phyloP scores from a whole-genome alignment of 1,140 invertebrate species.

The Drosophila lacteicornis region DNA sequence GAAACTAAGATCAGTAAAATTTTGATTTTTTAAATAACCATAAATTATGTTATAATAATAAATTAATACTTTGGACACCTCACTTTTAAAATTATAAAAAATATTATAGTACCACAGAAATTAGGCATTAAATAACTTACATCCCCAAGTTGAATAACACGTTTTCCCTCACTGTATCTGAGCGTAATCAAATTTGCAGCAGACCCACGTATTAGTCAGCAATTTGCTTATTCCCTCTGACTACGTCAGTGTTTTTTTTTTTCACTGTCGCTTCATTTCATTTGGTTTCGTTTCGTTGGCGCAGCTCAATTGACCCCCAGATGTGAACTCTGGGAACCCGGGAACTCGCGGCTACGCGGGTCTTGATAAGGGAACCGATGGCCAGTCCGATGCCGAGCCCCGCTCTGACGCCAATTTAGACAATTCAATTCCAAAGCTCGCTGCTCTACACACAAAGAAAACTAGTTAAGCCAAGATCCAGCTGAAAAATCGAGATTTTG shows the following conservation, averaged over 20 bases:
- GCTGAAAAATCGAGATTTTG: background rate
- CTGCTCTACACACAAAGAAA: background rate
- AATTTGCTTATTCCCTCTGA: conserved; percentile 33
- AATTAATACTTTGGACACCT: too few relatives aligned
- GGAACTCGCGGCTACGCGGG: conserved; percentile 5
- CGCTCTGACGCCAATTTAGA: conserved; percentile 66
- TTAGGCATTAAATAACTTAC: too few relatives aligned
- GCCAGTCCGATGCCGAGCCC: background rate
- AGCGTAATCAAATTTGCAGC: conserved; percentile 46
- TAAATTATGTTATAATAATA: too few relatives aligned
- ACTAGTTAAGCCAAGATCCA: background rate
- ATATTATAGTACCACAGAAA: too few relatives aligned
- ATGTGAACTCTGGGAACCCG: conserved; percentile 59
- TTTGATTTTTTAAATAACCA: too few relatives aligned
- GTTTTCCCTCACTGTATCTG: conserved; percentile 3
- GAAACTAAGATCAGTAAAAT: too few relatives aligned
- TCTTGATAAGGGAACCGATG: conserved; percentile 50
- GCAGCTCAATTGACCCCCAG: conserved; percentile 65
- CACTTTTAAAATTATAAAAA: too few relatives aligned
- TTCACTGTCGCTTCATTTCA: conserved; percentile 15
- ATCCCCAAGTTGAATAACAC: background rate
- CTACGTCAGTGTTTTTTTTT: conserved; percentile 53
- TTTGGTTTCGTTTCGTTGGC: conserved; percentile 22
- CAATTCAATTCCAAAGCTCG: conserved; percentile 56
- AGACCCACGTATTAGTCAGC: conserved; percentile 63